Base-by-base conservation (phyloP, 2,113 vertebrate genomes). In the Syrrhaptes paradoxus region DNA sequence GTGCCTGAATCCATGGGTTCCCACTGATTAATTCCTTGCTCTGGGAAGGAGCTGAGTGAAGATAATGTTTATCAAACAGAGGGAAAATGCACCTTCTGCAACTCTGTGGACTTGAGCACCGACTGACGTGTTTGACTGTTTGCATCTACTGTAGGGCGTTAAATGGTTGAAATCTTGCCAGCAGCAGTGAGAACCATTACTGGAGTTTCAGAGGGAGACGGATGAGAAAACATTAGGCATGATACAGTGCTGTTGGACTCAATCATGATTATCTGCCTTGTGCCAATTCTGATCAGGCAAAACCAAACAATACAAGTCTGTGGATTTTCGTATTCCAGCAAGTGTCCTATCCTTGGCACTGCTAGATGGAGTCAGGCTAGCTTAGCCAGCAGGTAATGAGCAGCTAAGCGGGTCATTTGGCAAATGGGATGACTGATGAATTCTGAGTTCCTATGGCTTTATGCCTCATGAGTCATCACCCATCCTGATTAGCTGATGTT, bases 351-450 rank as follows among this genome's bases (percentile, higher is more conserved):
- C 43, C 34, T 78, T 86, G 90, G 59, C 76, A 80, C 38, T 25
- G 32, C 73, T 81, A 73, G 82, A 89, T 63, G 51, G 57, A 92
- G 55, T 49, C 89, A 89, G 83, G 26, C 61, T 93, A 92, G 52
- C 61, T 86, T 90, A 90, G 85, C 80, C 72, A 87, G 68, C 70
- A 96, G 94, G 68, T 92, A 93, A 71, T 45, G 48, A 84, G 76
- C 43, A 95, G 61, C 43, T 89, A 84, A 90, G 73, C 79, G 86
- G 61, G 86, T 85, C 76, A 81, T 87, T 75, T 89, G 84, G 80
- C 89, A 95, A 45, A n/a, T 52, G 78, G 76, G 57, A 81, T 84
- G 83, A 74, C 57, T 87, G 91, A 67, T 75, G 73, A 93, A 95
- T 89, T 76, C 55, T 0, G 0, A 21, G 52, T 86, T 93, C 72